Conservation (phyloP, 2,113 vertebrate genomes). For the Natator depressus region DNA sequence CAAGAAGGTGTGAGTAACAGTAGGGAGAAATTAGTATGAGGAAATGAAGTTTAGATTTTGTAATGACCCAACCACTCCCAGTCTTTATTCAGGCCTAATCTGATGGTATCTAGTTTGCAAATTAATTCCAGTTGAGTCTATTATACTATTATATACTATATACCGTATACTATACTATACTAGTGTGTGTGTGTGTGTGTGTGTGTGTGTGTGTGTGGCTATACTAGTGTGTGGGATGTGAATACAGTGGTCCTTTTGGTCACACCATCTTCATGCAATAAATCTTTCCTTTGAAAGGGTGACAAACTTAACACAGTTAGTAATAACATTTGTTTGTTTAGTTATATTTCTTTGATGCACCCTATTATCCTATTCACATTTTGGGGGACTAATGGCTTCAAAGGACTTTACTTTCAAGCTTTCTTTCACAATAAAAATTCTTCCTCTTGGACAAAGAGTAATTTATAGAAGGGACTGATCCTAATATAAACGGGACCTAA, state of each 20-base stretch:
- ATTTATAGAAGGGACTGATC: background rate
- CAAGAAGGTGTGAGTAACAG: too few relatives aligned
- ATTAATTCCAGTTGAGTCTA: too few relatives aligned
- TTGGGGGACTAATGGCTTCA: background rate
- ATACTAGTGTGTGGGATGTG: too few relatives aligned
- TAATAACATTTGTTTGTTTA: background rate
- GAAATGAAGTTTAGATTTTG: too few relatives aligned
- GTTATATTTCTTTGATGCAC: slow-evolving; percentile 1
- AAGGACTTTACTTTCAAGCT: slow-evolving; percentile 12
- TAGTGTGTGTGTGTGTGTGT: too few relatives aligned
- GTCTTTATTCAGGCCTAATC: too few relatives aligned
- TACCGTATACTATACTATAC: too few relatives aligned
- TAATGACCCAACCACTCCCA: too few relatives aligned
- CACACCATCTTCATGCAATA: background rate
- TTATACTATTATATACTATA: too few relatives aligned
- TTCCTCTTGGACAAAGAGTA: background rate
- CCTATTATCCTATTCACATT: background rate
- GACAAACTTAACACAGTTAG: background rate
- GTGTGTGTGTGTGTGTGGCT: too few relatives aligned
- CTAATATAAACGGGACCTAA: background rate
- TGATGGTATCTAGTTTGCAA: too few relatives aligned
- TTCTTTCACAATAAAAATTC: background rate
- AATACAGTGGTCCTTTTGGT: background rate
- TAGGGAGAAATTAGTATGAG: too few relatives aligned
- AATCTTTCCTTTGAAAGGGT: background rate